Conservation (phyloP, 2,888 invertebrate species). For the Ganaspis brasiliensis region DNA sequence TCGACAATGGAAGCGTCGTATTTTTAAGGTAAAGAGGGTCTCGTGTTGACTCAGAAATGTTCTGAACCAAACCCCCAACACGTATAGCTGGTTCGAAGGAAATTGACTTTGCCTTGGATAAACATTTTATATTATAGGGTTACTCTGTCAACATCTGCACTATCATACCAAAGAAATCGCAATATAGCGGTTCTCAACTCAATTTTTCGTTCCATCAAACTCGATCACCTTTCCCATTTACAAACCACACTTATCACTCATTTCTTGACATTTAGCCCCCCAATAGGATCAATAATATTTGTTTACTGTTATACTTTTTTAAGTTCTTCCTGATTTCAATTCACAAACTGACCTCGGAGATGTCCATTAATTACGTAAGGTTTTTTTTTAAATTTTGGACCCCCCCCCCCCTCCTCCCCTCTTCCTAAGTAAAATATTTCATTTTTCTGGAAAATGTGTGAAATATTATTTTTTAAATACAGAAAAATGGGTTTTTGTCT, state of each 20-base stretch:
- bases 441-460: no score
- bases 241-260: conserved; percentile 26
- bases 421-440: no score
- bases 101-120: conserved; percentile 63
- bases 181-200: conserved; percentile 59
- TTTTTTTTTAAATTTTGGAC: no score
- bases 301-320: no score
- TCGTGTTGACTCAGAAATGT: conserved; percentile 59
- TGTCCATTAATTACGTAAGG: no score
- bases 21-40: conserved; percentile 32
- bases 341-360: no score
- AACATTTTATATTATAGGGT: conserved; percentile 68
- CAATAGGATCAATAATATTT: no score
- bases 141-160: conserved; percentile 65
- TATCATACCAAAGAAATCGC: conserved; percentile 53
- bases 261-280: conserved; percentile 15
- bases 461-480: no score
- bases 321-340: no score
- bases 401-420: no score
- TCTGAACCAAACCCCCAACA: conserved; percentile 52
- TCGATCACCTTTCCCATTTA: not conserved
- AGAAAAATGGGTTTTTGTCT: no score
- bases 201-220: conserved; percentile 56
- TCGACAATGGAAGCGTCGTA: conserved; percentile 11
- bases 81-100: conserved; percentile 53